These are phyloP conservation scores for Leptopterna dolabrata DNA, from an alignment of 2,888 invertebrate genomes.

Conservation along the genomic window DNA sequence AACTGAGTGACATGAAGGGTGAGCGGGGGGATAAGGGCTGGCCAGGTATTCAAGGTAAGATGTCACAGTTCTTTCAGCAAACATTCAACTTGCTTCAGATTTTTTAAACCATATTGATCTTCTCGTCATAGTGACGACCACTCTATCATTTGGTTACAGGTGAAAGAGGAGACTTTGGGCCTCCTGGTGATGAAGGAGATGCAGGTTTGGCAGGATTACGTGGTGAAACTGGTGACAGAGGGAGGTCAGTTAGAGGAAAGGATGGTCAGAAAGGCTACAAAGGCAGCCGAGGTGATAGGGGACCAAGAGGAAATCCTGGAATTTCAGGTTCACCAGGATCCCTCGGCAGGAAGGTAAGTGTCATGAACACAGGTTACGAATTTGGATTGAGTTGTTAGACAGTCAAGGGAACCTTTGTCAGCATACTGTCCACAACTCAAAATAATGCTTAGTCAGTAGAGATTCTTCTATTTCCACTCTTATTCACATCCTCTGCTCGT, in stretches of 20 bases:
- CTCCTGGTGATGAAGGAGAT: slow-evolving; percentile 27
- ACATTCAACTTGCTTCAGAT: not conserved
- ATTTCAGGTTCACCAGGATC: slow-evolving; percentile 60
- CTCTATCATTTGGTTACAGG: not conserved
- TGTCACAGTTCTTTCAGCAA: not conserved
- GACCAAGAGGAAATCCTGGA: slow-evolving; percentile 63
- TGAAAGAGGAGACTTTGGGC: slow-evolving; percentile 17
- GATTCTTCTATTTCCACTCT: too few relatives aligned
- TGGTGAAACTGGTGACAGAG: slow-evolving; percentile 24
- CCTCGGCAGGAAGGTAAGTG: slow-evolving; percentile 5
- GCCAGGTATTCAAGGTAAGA: slow-evolving; percentile 3
- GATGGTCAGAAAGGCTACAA: slow-evolving; percentile 69
- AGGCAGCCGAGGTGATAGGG: slow-evolving; percentile 50
- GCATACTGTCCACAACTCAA: too few relatives aligned
- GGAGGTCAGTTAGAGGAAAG: slow-evolving; percentile 71
- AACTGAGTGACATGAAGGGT: not conserved
- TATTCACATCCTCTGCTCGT: too few relatives aligned
- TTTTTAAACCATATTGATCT: not conserved
- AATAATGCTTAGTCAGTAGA: too few relatives aligned
- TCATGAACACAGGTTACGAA: too few relatives aligned
- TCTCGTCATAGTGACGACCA: not conserved
- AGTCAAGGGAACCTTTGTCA: too few relatives aligned
- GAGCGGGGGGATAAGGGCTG: not conserved
- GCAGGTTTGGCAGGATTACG: slow-evolving; percentile 16
- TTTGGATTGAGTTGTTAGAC: not conserved